phyloP scores from a whole-genome alignment of 64 coral and sea anemone species.

The Acropora yongei region DNA sequence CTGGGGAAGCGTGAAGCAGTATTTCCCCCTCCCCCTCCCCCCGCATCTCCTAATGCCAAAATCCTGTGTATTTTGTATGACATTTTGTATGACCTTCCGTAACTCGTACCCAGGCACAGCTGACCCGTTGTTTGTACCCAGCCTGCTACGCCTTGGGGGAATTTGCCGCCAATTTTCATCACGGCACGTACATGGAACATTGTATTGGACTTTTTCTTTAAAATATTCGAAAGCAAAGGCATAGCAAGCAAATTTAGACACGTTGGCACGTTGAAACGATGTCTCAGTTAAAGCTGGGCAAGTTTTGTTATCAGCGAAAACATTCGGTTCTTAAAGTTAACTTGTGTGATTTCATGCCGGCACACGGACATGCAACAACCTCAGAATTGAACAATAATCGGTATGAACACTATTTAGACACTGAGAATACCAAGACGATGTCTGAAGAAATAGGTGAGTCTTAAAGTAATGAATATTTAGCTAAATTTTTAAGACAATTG shows the following conservation, averaged over 20 bases:
- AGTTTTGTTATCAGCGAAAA: conserved; percentile 37
- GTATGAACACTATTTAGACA: not conserved
- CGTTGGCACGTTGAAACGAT: not conserved
- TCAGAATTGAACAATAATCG: not conserved
- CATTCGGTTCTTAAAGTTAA: not conserved
- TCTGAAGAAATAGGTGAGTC: not conserved
- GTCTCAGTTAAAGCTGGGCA: conserved; percentile 21
- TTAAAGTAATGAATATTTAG: not conserved
- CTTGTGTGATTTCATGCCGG: not conserved
- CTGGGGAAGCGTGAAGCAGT: too few relatives aligned
- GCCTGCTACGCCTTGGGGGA: not conserved
- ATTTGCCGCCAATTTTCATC: not conserved
- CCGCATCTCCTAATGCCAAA: too few relatives aligned
- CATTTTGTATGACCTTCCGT: too few relatives aligned
- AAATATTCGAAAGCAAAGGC: not conserved
- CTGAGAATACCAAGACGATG: not conserved
- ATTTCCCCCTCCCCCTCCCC: too few relatives aligned
- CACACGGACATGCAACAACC: not conserved
- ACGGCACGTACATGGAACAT: not conserved
- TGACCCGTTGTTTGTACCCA: not conserved
- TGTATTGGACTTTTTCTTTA: not conserved
- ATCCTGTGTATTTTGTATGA: too few relatives aligned
- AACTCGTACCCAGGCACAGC: too few relatives aligned
- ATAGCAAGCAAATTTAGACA: not conserved
- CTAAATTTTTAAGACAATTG: not conserved